phyloP scores from a whole-genome alignment of 1,140 invertebrate genomes.

The Aricia agestis region DNA sequence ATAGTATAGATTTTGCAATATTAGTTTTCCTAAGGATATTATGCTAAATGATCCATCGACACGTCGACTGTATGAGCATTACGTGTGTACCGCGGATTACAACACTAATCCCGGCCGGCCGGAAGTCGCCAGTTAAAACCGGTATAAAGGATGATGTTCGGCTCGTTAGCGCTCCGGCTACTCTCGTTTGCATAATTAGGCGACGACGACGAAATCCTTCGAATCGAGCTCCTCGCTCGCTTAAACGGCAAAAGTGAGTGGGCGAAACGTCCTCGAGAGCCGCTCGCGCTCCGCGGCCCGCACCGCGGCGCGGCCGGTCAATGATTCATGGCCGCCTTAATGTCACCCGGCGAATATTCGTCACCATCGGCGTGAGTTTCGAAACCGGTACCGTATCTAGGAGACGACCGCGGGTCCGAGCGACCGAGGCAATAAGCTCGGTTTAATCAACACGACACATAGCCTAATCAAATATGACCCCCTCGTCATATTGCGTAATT shows the following conservation, averaged over 20 bases:
- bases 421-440: slow-evolving; percentile 69
- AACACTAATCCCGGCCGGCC: neutral
- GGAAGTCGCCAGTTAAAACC: neutral
- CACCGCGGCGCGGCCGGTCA: slow-evolving; percentile 32
- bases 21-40: neutral
- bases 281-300: slow-evolving; percentile 22
- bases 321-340: slow-evolving; percentile 54
- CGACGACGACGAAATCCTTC: neutral
- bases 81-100: neutral
- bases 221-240: neutral
- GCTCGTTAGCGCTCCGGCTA: slow-evolving; percentile 10
- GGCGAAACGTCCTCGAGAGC: slow-evolving; percentile 30
- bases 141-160: neutral
- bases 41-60: neutral
- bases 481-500: slow-evolving; percentile 71
- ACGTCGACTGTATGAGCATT: neutral
- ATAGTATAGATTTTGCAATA: neutral
- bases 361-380: slow-evolving; percentile 32
- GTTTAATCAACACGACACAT: slow-evolving; percentile 72
- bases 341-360: slow-evolving; percentile 48
- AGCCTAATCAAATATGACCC: slow-evolving; percentile 73
- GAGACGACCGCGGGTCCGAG: slow-evolving; percentile 33
- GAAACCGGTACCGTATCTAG: slow-evolving; percentile 42
- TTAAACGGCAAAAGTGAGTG: slow-evolving; percentile 21
- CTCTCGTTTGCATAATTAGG: slow-evolving; percentile 8